These are phyloP conservation scores for Zele albiditarsus DNA, from an alignment of 2,888 invertebrate species.

Conservation along the genomic window DNA sequence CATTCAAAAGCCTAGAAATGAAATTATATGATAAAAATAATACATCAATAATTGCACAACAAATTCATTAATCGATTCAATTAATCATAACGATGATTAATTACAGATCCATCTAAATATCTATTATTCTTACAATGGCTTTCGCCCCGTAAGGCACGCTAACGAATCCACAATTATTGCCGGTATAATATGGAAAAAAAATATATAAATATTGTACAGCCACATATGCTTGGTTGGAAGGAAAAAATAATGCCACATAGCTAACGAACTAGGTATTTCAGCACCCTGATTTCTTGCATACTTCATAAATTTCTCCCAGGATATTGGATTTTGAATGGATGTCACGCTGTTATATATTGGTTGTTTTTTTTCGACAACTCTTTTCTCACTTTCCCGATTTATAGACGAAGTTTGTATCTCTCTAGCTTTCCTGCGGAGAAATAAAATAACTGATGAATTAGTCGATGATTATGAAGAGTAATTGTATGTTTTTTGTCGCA, in stretches of 20 bases:
- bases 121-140: conserved; percentile 79
- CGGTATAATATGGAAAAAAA: conserved; percentile 77
- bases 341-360: conserved; percentile 91
- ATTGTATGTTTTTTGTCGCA: too few relatives aligned
- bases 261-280: conserved; percentile 75
- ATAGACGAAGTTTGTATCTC: too few relatives aligned
- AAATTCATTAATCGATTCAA: too few relatives aligned
- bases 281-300: conserved; percentile 75
- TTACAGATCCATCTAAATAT: too few relatives aligned
- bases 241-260: conserved; percentile 80
- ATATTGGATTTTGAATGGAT: conserved; percentile 85
- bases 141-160: conserved; percentile 74
- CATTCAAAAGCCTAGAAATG: too few relatives aligned
- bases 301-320: conserved; percentile 81
- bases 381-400: too few relatives aligned
- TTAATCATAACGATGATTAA: too few relatives aligned
- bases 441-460: too few relatives aligned
- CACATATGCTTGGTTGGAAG: conserved; percentile 76
- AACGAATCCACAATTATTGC: conserved; percentile 76
- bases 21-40: too few relatives aligned
- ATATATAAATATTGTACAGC: conserved; percentile 74
- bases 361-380: conserved; percentile 51
- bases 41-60: too few relatives aligned
- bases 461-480: too few relatives aligned
- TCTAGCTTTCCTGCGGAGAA: too few relatives aligned